phyloP scores from a whole-genome alignment of 2,113 vertebrate genomes.

The Pelmatolapia mariae region DNA sequence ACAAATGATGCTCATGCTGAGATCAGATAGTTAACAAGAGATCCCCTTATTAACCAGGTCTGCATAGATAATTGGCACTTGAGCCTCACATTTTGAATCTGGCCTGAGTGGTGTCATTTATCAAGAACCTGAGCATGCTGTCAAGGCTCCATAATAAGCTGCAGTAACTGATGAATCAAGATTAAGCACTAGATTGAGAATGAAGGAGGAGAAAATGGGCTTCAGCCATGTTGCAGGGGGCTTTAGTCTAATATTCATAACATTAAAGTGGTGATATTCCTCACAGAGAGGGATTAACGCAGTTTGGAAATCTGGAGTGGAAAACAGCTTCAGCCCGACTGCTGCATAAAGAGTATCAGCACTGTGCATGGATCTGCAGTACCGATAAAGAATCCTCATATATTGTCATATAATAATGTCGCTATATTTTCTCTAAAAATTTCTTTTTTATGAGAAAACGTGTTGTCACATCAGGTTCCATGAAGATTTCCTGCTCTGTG shows the following conservation, averaged over 20 bases:
- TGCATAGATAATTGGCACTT: slow-evolving; percentile 99
- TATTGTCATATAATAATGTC: neutral
- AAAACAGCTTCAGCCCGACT: slow-evolving; percentile 3
- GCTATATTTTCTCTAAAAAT: neutral
- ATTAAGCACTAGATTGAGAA: slow-evolving; percentile 94
- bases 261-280: slow-evolving; percentile 91
- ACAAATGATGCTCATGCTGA: slow-evolving; percentile 97
- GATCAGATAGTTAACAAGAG: slow-evolving; percentile 99
- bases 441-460: neutral
- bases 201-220: slow-evolving; percentile 86
- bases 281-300: slow-evolving; percentile 77
- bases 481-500: neutral
- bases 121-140: slow-evolving; percentile 90
- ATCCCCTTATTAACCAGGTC: slow-evolving; percentile 99
- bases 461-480: neutral
- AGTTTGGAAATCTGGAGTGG: slow-evolving; percentile 51
- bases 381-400: neutral
- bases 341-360: slow-evolving; percentile 4
- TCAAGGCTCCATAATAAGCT: slow-evolving; percentile 92
- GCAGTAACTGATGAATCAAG: slow-evolving; percentile 96
- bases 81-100: slow-evolving; percentile 98
- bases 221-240: slow-evolving; percentile 80
- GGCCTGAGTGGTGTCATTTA: slow-evolving; percentile 98
- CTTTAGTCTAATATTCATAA: slow-evolving; percentile 89
- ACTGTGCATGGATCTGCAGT: slow-evolving; percentile 39